These are phyloP conservation scores for Athetis lepigone DNA, from an alignment of 2,888 invertebrate species.

Conservation along the genomic window DNA sequence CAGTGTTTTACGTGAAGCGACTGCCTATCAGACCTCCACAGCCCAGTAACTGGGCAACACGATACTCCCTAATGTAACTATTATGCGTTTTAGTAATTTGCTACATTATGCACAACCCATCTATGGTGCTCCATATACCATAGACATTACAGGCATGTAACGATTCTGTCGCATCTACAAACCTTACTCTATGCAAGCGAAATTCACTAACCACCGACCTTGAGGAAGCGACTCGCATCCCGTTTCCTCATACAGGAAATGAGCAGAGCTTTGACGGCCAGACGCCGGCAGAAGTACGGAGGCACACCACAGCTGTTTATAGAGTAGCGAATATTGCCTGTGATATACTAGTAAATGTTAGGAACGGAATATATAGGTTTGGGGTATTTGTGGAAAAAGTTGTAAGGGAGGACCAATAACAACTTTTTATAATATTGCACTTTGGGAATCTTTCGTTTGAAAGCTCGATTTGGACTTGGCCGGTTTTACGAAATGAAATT, in stretches of 20 bases:
- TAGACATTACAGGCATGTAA: too few relatives aligned
- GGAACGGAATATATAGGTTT: neutral
- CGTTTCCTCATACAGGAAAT: conserved; percentile 77
- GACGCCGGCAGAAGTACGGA: conserved; percentile 38
- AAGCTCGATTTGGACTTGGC: too few relatives aligned
- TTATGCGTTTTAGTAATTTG: too few relatives aligned
- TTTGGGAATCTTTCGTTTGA: too few relatives aligned
- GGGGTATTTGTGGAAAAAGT: neutral
- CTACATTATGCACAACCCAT: too few relatives aligned
- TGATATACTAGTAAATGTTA: neutral
- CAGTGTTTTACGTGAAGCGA: too few relatives aligned
- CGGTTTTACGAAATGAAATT: too few relatives aligned
- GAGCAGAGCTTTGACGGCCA: conserved; percentile 72
- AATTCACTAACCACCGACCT: conserved; percentile 68
- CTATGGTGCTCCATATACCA: too few relatives aligned
- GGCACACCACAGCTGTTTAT: conserved; percentile 43
- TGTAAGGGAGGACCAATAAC: neutral
- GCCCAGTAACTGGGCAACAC: too few relatives aligned
- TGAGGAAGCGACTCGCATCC: conserved; percentile 69
- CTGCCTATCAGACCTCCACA: too few relatives aligned
- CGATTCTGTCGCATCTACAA: conserved; percentile 15
- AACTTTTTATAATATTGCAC: too few relatives aligned
- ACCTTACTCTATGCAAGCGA: conserved; percentile 53
- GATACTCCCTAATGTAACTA: too few relatives aligned
- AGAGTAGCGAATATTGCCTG: conserved; percentile 13